Base-by-base conservation (phyloP, 2,113 vertebrate genomes). In the Protobothrops mucrosquamatus region DNA sequence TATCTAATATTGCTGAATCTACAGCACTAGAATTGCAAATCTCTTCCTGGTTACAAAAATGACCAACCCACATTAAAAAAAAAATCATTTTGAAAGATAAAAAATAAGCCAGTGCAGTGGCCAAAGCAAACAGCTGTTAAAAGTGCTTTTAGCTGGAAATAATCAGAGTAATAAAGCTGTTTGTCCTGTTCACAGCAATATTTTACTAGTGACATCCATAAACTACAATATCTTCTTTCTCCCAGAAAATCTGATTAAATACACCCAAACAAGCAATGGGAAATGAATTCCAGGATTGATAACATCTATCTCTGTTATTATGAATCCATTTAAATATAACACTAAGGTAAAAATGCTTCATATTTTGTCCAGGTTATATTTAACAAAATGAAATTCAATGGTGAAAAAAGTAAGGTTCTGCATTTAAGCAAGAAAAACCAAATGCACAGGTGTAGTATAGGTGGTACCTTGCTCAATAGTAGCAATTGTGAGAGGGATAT, bases 121-220 rank as follows among this genome's bases (percentile, higher is more conserved):
- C 98, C 98, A 98, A 98, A 98, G 97, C 96, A 98, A 98, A 97
- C 98, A 98, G 98, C 98, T 98, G 98, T 97, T 98, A 96, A 97
- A 98, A 97, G 97, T 96, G 97, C 97, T 98, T 98, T 97, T 96
- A 97, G 98, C 97, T 97, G 97, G 98, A 98, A 98, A 98, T 97
- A 98, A 98, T 97, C 97, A 97, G 97, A 97, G 97, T 97, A 97
- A 98, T 98, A 97, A 98, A 97, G 97, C 96, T 97, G 97, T 98
- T 98, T 98, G 98, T 98, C 97, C 98, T 96, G 97, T 97, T 97
- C 96, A 97, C 97, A 97, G 96, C 97, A 97, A 97, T 98, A 98
- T 98, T 98, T 98, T 97, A 98, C 95, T 95, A 94, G 97, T 97
- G 97, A 98, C 97, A 98, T 96, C 95, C 96, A 96, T 95, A 96